Base-by-base conservation (phyloP, 1,140 invertebrate species). In the Tetraneura akinire region DNA sequence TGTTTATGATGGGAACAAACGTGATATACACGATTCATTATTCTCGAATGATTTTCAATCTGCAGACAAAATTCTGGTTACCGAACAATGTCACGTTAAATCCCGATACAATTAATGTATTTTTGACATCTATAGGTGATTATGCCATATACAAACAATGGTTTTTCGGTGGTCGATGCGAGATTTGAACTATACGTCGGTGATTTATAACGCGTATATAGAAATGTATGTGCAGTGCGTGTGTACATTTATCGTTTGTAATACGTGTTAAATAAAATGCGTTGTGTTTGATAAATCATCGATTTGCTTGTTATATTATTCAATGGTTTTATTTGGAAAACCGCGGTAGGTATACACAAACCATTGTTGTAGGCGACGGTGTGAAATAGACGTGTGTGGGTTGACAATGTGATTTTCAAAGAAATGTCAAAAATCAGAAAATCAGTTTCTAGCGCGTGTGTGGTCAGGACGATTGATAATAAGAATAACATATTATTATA, bases 391-490 rank as follows among this genome's bases (percentile, higher is more conserved):
- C 68, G 68, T 51, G 68, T 71, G 66, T 68, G 23, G 66, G 66
- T 71, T 51, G 45, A 71, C 68, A 71, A 71, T 71, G 47, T 51
- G 68, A 51, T 71, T 71, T 71, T n/a, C 47, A 71, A 51, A 71
- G 68, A 71, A 71, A 71, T 71, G 68, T 71, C 68, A 71, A 71
- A 71, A 51, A 51, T 71, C 68, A 9, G 68, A 71, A 71, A 51
- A 51, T 71, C 68, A 9, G 68, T 51, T 71, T 51, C 47, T 71
- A 49, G n/a, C n/a, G 66, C 26, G 68, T 71, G 68, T 71, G 68
- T 71, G 68, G 68, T 51, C 68, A 71, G 51, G 29, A 51, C 68
- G 68, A 49, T 51, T 21, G 68, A 71, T 71, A 51, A 71, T 71
- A 29, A n/a, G 29, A 42, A 53, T 53, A n/a, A n/a, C n/a, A 53